phyloP scores from a whole-genome alignment of 2,113 vertebrate genomes.

The Oplegnathus fasciatus region DNA sequence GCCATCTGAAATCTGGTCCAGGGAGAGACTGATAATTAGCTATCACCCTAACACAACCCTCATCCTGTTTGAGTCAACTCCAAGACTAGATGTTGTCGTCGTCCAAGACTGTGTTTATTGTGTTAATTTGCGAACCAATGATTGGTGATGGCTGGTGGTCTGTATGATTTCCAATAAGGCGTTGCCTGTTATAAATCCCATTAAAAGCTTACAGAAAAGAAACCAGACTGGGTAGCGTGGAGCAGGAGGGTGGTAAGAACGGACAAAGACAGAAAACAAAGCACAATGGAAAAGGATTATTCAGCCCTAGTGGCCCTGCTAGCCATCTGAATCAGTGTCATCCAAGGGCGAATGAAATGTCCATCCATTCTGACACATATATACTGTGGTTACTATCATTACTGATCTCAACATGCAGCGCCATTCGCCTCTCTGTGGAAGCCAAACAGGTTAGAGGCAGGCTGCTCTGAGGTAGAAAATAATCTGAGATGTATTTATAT shows the following conservation, averaged over 20 bases:
- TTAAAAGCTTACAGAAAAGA: conserved; percentile 62
- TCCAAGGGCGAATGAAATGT: conserved; percentile 59
- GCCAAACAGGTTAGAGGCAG: conserved; percentile 30
- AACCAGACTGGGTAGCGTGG: conserved; percentile 16
- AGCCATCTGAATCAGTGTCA: conserved; percentile 47
- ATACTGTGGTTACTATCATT: conserved; percentile 52
- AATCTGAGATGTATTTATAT: conserved; percentile 64
- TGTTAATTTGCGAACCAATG: conserved; percentile 25
- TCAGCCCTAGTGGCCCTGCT: conserved; percentile 29
- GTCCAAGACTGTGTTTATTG: conserved; percentile 29
- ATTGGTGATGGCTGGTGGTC: not conserved
- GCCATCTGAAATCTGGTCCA: conserved; percentile 49
- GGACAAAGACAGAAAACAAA: conserved; percentile 15
- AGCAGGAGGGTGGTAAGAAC: conserved; percentile 16
- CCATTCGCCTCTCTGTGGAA: conserved; percentile 44
- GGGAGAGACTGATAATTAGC: conserved; percentile 48
- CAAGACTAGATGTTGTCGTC: conserved; percentile 35
- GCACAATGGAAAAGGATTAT: conserved; percentile 38
- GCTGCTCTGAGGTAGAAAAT: conserved; percentile 21
- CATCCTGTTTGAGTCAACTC: conserved; percentile 47
- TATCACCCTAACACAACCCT: conserved; percentile 40
- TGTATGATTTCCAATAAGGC: conserved; percentile 30
- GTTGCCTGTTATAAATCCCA: conserved; percentile 43
- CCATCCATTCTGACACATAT: conserved; percentile 30
- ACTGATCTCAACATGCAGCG: conserved; percentile 62